Base-by-base conservation (phyloP, 2,888 invertebrate species). In the Deilephila porcellus region DNA sequence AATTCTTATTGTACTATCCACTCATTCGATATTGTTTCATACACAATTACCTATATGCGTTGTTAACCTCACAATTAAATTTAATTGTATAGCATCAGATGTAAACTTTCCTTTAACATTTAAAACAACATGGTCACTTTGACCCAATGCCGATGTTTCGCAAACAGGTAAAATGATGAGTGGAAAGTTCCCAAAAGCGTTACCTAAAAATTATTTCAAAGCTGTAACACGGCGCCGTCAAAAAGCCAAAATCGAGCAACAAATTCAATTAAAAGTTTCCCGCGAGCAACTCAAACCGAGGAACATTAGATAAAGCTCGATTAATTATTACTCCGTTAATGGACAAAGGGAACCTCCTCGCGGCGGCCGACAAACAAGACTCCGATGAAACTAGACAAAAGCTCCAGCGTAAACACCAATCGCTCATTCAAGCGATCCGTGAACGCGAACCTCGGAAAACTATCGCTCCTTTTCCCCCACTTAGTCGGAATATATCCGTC, bases 251-350 rank as follows among this genome's bases (percentile, higher is more conserved):
- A 91, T 90, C 90, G 85, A 87, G 87, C 82, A 88, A 84, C 90
- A 88, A 91, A 91, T 93, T 93, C 91, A 93, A 93, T 93, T 93
- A 93, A 93, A 94, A 94, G 87, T 94, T 94, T 86, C 79, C 85
- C 78, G 82, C 86, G 86, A 85, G 88, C 91, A 91, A 92, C 88
- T 89, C 87, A 87, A 90, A 86, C 90, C 88, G 84, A 84, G 81
- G 84, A 88, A 87, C 89, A 88, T 91, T 89, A 92, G 90, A 91
- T 88, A 89, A 90, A 90, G 86, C 89, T 86, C 89, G 86, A 93
- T 93, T 92, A 91, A 93, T 93, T 92, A 93, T 93, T 91, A 91
- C 85, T 87, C 85, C 83, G 85, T 85, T 88, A 89, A 90, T 91
- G 87, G 88, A 90, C 91, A 93, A 92, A 91, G 88, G 88, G 67